A percentile compares a stretch with the other conserved stretches of the same genome.
These are phyloP conservation scores for Diplodus puntazzo DNA, from an alignment of 2,797 vertebrate genomes.

Conservation along the genomic window DNA sequence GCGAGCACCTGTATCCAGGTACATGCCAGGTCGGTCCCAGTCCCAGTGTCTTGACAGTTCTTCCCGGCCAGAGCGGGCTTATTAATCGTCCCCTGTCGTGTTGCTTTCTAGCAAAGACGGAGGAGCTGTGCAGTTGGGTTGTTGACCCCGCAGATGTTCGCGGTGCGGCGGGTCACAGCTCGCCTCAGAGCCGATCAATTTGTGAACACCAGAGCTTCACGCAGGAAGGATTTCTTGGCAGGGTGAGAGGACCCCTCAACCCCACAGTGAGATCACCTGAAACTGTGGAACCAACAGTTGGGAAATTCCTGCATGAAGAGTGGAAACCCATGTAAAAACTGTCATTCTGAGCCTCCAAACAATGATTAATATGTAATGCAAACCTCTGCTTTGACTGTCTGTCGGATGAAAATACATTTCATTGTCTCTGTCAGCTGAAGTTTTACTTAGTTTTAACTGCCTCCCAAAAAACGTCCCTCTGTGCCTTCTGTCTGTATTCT, in stretches of 20 bases:
- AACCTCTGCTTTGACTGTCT: neutral
- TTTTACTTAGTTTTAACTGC: slow-evolving; percentile 18
- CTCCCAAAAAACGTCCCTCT: slow-evolving; percentile 24
- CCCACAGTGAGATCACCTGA: slow-evolving; percentile 12
- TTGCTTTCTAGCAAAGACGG: slow-evolving; percentile 49
- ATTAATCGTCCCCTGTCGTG: slow-evolving; percentile 41
- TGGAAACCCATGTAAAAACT: slow-evolving; percentile 11
- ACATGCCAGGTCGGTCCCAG: slow-evolving; percentile 10
- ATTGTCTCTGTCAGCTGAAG: neutral
- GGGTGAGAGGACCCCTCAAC: slow-evolving; percentile 23
- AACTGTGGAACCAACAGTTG: neutral
- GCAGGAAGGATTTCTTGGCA: slow-evolving; percentile 42
- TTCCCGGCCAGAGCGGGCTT: slow-evolving; percentile 26
- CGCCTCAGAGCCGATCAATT: slow-evolving; percentile 36
- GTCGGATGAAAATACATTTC: neutral
- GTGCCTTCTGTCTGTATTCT: slow-evolving; percentile 11
- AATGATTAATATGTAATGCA: neutral
- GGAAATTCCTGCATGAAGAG: neutral
- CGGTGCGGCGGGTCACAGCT: slow-evolving; percentile 28
- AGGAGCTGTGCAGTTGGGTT: slow-evolving; percentile 23
- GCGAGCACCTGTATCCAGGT: slow-evolving; percentile 9
- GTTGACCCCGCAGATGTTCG: slow-evolving; percentile 60
- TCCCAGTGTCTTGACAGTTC: slow-evolving; percentile 5
- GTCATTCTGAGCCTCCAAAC: neutral
- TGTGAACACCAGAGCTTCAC: slow-evolving; percentile 36